Conservation (phyloP, 2,113 vertebrate species). For the Pontoporia blainvillei region DNA sequence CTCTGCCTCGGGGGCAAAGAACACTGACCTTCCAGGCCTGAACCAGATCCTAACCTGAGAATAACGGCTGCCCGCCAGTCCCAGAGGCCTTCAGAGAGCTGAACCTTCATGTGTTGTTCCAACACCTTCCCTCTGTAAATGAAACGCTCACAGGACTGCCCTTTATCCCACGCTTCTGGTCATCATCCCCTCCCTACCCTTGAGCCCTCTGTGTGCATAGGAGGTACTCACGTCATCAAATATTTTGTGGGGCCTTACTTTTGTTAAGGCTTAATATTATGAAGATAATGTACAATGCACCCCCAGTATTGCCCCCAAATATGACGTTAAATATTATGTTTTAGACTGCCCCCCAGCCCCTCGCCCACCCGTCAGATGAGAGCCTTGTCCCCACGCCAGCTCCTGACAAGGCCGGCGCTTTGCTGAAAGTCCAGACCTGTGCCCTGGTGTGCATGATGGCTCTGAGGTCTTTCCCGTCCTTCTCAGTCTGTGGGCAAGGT, state of each 20-base stretch:
- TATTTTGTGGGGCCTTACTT: not conserved
- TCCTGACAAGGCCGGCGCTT: not conserved
- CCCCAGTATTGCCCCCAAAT: not conserved
- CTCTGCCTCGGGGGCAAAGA: not conserved
- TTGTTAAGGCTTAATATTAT: not conserved
- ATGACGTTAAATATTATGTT: not conserved
- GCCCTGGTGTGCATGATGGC: not conserved
- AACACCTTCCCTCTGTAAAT: not conserved
- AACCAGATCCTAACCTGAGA: not conserved
- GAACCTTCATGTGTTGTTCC: not conserved
- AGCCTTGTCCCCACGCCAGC: not conserved
- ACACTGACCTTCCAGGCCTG: not conserved
- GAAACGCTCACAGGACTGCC: not conserved
- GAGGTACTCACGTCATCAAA: not conserved
- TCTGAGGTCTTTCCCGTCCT: not conserved
- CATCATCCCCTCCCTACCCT: rapidly evolving
- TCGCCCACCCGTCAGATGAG: not conserved
- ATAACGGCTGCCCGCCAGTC: rapidly evolving
- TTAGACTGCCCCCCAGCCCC: not conserved
- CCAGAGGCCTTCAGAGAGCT: not conserved
- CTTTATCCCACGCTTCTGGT: not conserved
- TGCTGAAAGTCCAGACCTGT: not conserved
- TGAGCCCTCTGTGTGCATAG: not conserved
- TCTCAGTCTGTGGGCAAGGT: not conserved
- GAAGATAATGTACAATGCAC: not conserved